These are phyloP conservation scores for Nycticebus coucang DNA, from an alignment of 2,113 vertebrate species.

Conservation along the genomic window DNA sequence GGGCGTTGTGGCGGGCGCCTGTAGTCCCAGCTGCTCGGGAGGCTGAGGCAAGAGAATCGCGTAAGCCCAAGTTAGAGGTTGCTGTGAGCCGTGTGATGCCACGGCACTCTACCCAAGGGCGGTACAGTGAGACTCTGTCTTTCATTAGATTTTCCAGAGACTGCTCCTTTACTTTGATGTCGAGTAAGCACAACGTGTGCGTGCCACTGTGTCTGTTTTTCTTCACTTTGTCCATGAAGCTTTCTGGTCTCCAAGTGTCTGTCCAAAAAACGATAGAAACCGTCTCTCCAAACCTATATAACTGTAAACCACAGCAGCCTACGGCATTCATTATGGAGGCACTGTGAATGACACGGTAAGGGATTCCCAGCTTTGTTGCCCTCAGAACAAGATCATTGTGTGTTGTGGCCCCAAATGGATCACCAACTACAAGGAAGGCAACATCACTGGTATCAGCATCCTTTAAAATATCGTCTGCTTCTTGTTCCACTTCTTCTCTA, in stretches of 20 bases:
- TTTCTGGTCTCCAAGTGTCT: conserved; percentile 95
- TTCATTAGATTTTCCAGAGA: conserved; percentile 97
- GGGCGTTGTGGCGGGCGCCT: no score
- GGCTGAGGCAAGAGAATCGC: no score
- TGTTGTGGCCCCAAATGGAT: conserved; percentile 99
- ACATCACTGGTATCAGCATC: conserved; percentile 91
- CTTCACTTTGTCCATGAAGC: conserved; percentile 97
- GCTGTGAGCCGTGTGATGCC: no score
- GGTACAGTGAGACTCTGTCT: no score
- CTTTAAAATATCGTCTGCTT: conserved; percentile 92
- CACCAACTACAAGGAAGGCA: conserved; percentile 96
- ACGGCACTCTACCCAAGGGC: no score
- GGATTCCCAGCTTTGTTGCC: conserved; percentile 92
- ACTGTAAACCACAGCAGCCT: conserved; percentile 97
- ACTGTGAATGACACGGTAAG: conserved; percentile 95
- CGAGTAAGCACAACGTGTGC: conserved; percentile 96
- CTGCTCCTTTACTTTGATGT: conserved; percentile 98
- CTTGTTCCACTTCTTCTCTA: conserved; percentile 95
- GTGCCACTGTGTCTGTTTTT: conserved; percentile 92
- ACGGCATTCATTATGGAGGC: conserved; percentile 97
- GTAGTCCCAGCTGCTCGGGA: no score
- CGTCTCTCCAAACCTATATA: conserved; percentile 97
- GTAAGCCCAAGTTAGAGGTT: conserved; percentile 83
- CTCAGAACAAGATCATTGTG: conserved; percentile 97
- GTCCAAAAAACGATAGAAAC: conserved; percentile 98